Conservation (phyloP, 2,113 vertebrate species). For the Aviceda subcristata region DNA sequence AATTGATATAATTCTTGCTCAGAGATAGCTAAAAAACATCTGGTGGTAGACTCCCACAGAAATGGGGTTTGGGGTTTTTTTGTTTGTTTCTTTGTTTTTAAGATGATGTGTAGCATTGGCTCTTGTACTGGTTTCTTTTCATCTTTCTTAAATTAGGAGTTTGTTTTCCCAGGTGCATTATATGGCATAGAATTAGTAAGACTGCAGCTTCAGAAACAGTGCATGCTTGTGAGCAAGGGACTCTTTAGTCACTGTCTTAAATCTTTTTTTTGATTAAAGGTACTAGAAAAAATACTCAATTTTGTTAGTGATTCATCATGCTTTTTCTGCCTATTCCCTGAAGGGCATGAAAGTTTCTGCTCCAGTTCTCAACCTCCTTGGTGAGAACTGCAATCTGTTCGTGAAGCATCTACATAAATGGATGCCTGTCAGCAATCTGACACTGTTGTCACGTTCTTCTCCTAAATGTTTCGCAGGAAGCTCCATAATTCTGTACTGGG, state of each 20-base stretch:
- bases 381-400: conserved; percentile 29
- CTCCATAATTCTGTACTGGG: neutral
- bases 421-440: conserved; percentile 19
- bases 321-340: neutral
- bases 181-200: neutral
- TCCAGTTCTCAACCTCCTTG: neutral
- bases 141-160: neutral
- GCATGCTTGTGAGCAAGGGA: neutral
- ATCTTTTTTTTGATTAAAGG: neutral
- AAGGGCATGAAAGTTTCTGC: neutral
- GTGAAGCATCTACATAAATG: neutral
- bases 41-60: neutral
- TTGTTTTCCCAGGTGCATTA: neutral
- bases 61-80: neutral
- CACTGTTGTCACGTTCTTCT: neutral
- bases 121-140: neutral
- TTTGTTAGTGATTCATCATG: neutral
- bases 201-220: neutral
- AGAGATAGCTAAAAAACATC: neutral
- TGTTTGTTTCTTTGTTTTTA: neutral
- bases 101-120: neutral
- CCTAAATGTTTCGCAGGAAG: neutral
- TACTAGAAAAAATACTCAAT: neutral
- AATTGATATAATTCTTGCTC: neutral
- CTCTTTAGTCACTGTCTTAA: neutral